phyloP scores from a whole-genome alignment of 2,888 invertebrate species.

The Phasia obesa region DNA sequence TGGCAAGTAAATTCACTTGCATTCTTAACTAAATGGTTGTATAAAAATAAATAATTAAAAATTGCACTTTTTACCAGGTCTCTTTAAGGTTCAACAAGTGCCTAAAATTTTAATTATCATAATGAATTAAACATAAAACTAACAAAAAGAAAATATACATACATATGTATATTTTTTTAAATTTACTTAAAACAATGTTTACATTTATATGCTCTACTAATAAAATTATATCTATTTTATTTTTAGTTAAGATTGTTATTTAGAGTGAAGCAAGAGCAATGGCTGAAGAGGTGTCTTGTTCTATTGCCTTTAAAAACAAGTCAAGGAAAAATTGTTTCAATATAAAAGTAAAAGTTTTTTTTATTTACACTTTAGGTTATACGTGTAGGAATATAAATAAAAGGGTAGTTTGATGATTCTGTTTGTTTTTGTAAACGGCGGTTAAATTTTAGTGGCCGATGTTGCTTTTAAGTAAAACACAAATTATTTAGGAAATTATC shows the following conservation, averaged over 20 bases:
- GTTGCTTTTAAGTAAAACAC: too few relatives aligned
- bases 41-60: too few relatives aligned
- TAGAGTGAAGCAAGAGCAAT: slow-evolving; percentile 47
- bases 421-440: too few relatives aligned
- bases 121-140: not conserved
- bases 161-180: too few relatives aligned
- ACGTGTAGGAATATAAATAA: not conserved
- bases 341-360: slow-evolving; percentile 56
- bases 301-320: slow-evolving; percentile 29
- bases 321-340: slow-evolving; percentile 16
- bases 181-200: slow-evolving; percentile 4
- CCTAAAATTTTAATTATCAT: slow-evolving; percentile 38
- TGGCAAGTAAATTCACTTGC: not conserved
- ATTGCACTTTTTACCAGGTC: not conserved
- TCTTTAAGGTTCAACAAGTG: slow-evolving; percentile 34
- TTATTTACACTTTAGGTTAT: not conserved
- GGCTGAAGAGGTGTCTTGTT: slow-evolving; percentile 34
- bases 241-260: slow-evolving; percentile 7
- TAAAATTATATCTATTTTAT: slow-evolving; percentile 22
- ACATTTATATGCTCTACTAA: slow-evolving; percentile 63
- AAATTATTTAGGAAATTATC: too few relatives aligned
- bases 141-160: not conserved
- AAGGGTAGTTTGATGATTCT: too few relatives aligned
- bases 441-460: too few relatives aligned
- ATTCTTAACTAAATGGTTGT: not conserved